These are phyloP conservation scores for Ictalurus punctatus DNA, from an alignment of 2,113 vertebrate species.

Conservation along the genomic window DNA sequence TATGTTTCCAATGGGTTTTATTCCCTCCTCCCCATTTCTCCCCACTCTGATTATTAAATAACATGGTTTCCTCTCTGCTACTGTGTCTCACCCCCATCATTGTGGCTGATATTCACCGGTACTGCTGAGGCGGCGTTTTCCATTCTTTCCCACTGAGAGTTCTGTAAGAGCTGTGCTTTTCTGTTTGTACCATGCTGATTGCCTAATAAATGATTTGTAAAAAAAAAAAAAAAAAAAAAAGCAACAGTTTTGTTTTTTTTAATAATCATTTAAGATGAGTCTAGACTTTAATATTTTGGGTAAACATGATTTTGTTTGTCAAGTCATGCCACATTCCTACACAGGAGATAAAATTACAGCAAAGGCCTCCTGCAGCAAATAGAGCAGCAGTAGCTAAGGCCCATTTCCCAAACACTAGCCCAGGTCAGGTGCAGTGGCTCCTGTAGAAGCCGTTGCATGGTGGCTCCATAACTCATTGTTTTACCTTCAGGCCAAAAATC, in stretches of 20 bases:
- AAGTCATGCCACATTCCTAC: not conserved
- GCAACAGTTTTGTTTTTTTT: slow-evolving; percentile 14
- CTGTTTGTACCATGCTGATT: slow-evolving; percentile 41
- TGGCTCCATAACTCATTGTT: not conserved
- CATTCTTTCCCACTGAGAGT: slow-evolving; percentile 42
- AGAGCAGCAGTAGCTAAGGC: slow-evolving; percentile 34
- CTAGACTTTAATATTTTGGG: slow-evolving; percentile 19
- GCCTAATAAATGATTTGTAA: slow-evolving; percentile 47
- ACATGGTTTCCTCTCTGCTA: slow-evolving; percentile 42
- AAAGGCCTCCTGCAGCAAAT: not conserved
- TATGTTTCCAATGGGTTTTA: slow-evolving; percentile 31
- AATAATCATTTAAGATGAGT: slow-evolving; percentile 39
- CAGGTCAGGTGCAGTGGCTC: slow-evolving; percentile 36
- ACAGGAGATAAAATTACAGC: not conserved
- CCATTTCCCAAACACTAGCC: slow-evolving; percentile 17
- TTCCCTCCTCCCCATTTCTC: slow-evolving; percentile 14
- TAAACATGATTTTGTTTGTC: slow-evolving; percentile 36
- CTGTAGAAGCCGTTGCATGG: slow-evolving; percentile 42
- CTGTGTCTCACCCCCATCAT: slow-evolving; percentile 45
- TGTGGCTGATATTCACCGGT: slow-evolving; percentile 48
- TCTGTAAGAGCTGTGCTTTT: slow-evolving; percentile 34
- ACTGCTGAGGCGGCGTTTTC: slow-evolving; percentile 55
- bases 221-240: slow-evolving; percentile 34
- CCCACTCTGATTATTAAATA: slow-evolving; percentile 52
- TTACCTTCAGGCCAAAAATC: slow-evolving; percentile 8